A percentile compares a stretch with the other conserved stretches of the same genome.
These are phyloP conservation scores for Pseudochirops cupreus DNA, from an alignment of 2,797 vertebrate genomes.

Conservation along the genomic window DNA sequence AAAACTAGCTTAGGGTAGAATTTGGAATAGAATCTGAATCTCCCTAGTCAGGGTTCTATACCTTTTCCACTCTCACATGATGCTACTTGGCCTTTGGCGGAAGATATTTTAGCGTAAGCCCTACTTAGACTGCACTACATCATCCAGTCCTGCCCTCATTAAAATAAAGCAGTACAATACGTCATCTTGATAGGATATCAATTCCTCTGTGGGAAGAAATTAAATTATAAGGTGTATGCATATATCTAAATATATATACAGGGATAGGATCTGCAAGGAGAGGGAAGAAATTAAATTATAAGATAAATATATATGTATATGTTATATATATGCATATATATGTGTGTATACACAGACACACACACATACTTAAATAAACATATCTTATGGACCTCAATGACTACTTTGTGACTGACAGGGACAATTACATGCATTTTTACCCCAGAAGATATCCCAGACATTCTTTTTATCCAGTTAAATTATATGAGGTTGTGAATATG, in stretches of 20 bases:
- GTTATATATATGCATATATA: neutral
- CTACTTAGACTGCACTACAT: neutral
- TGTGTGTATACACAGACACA: neutral
- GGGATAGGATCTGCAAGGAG: neutral
- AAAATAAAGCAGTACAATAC: slow-evolving; percentile 25
- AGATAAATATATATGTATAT: neutral
- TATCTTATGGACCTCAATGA: slow-evolving; percentile 41
- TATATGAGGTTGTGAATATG: neutral
- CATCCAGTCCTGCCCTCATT: neutral
- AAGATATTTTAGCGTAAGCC: neutral
- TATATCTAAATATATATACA: neutral
- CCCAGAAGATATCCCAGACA: neutral
- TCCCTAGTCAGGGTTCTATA: neutral
- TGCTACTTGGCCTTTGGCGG: neutral
- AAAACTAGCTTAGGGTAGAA: neutral
- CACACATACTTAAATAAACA: slow-evolving; percentile 10
- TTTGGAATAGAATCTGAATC: neutral
- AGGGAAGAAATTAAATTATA: neutral
- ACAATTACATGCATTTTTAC: slow-evolving; percentile 4
- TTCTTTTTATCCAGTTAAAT: slow-evolving; percentile 24
- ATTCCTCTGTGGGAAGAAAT: slow-evolving; percentile 47
- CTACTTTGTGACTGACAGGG: slow-evolving; percentile 16
- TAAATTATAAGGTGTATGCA: slow-evolving; percentile 21
- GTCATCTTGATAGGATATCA: slow-evolving; percentile 49
- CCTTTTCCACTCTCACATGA: neutral